Conservation (phyloP, 2,797 vertebrate species). For the Vespertilio murinus region DNA sequence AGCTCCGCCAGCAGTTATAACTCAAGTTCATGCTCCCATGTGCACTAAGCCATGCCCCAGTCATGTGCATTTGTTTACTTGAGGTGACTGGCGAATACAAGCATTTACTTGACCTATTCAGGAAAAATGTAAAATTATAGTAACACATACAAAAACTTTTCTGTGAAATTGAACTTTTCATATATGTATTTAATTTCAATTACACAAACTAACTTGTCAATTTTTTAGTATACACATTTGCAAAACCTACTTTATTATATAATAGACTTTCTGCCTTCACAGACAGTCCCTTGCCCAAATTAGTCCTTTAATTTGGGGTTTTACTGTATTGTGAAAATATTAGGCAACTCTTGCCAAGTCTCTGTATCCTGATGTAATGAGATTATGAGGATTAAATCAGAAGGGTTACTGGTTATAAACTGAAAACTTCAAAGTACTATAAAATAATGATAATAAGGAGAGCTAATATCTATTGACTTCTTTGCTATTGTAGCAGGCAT, state of each 20-base stretch:
- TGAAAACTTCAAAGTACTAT: constrained; percentile 19
- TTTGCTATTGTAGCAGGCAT: background rate
- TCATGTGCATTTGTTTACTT: background rate
- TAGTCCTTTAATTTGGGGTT: too few relatives aligned
- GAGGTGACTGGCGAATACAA: too few relatives aligned
- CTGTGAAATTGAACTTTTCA: background rate
- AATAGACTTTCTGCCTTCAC: too few relatives aligned
- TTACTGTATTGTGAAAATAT: background rate
- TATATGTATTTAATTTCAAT: background rate
- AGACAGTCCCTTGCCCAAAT: too few relatives aligned
- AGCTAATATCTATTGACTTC: background rate
- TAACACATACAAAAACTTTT: background rate
- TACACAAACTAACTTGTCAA: background rate
- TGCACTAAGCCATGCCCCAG: too few relatives aligned
- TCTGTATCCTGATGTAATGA: background rate
- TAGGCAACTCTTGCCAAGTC: background rate
- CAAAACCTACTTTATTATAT: background rate
- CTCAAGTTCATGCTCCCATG: background rate
- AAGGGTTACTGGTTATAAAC: background rate
- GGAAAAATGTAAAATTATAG: background rate
- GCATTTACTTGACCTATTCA: background rate
- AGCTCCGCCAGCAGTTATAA: background rate
- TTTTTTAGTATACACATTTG: background rate
- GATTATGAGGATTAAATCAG: background rate
- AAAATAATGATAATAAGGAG: background rate